Evolutionary conservation across 2,113 vertebrate species (phyloP), one percentile per base, ranked within the genome.

Genomic region (Taxidea taxus): DNA sequence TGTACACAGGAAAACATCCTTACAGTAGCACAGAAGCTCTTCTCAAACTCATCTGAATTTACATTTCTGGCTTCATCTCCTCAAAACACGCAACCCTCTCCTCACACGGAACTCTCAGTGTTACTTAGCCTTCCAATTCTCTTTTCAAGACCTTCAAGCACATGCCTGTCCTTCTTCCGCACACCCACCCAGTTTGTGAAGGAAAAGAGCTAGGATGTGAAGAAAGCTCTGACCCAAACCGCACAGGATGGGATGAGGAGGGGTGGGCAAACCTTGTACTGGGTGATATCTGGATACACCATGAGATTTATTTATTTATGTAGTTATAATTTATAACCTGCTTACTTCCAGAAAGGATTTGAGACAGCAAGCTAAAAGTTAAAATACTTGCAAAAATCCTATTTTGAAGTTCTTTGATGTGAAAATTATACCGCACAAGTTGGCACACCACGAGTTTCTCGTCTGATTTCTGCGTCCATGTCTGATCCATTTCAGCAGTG

Each of bases 401-500:
- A 96, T 98, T 98, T 97, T 96, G 97, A 97, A 97, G 77, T 96
- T 92, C 97, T 98, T 98, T 98, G 98, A 98, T 98, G 98, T 98
- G 97, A 98, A 98, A 98, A 98, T 98, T 97, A 96, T 64, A 74
- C 92, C 70, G 58, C 64, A 60, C 29, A 66, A 96, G 91, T 89
- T 91, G 94, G 84, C 4, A 0, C 39, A 86, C 84, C 0, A 20
- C 89, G 70, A 96, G 87, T 96, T 97, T 94, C 90, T 92, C 34
- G 0, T 97, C 90, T 92, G 95, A 94, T 96, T 97, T 98, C 90
- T 91, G 90, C 94, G 78, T 97, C 97, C 97, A 95, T 95, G 97
- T 97, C 97, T 96, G 97, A 98, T 96, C 94, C 97, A 97, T 98
- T 97, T 97, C 90, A 97, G 92, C 92, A 95, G 54, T 47, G 95